These are phyloP conservation scores for Brenthis daphne DNA, from an alignment of 2,888 invertebrate species.

Conservation along the genomic window DNA sequence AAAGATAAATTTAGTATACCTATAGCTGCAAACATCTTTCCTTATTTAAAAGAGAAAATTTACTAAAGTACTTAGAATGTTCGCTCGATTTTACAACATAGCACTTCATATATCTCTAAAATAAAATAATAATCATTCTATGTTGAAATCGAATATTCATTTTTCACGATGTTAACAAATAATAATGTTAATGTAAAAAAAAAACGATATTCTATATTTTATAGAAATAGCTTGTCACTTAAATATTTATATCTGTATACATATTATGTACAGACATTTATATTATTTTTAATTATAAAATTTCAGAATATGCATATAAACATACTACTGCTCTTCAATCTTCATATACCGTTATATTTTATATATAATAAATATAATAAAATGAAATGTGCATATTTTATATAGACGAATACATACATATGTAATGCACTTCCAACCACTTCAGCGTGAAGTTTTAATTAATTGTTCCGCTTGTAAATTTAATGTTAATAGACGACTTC, in stretches of 20 bases:
- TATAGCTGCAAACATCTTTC: not conserved
- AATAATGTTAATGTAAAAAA: too few species aligned
- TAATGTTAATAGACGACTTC: conserved; percentile 30
- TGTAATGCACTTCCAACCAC: conserved; percentile 21
- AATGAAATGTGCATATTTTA: conserved; percentile 8
- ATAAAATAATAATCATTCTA: too few species aligned
- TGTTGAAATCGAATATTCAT: too few species aligned
- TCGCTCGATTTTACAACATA: too few species aligned
- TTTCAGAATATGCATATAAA: not conserved
- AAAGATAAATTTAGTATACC: not conserved
- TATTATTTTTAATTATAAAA: not conserved
- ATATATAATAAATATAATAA: not conserved
- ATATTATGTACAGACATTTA: too few species aligned
- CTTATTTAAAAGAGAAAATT: too few species aligned
- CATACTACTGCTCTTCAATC: not conserved
- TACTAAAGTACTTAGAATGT: too few species aligned
- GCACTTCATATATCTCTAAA: too few species aligned
- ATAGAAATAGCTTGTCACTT: too few species aligned
- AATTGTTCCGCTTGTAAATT: conserved; percentile 36
- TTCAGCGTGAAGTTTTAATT: conserved; percentile 34
- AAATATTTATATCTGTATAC: too few species aligned
- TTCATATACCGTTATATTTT: not conserved
- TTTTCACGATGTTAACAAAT: too few species aligned
- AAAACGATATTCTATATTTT: too few species aligned
- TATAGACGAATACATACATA: conserved; percentile 9